Evolutionary conservation across 1,140 invertebrate species (phyloP), one percentile per base, ranked within the genome.

Genomic region (Mycetomoellerius zeteki): DNA sequence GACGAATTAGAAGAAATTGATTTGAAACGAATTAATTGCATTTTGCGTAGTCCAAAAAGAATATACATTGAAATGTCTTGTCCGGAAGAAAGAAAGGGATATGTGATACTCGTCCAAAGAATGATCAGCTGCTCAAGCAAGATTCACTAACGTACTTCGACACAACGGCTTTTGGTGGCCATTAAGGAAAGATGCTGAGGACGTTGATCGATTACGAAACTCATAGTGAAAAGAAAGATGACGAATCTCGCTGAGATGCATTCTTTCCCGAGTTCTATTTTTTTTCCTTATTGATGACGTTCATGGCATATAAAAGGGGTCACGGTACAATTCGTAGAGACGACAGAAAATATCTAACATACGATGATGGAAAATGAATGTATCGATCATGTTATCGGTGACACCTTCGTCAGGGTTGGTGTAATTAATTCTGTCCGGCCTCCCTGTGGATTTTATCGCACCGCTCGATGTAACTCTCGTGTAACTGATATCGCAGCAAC

Each of bases 351-450:
- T 19, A 5, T 2, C 14, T 30, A 43, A 14, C 37, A 64, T 24
- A 52, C 24, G 21, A 78, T 21, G 19, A 80, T 80, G 60, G 50
- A 67, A 27, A 67, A 78, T 65, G 37, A 47, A 80, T 33, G 24
- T 67, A 80, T 80, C 76, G 43, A 80, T 80, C 60, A 50, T 80
- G 37, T 67, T 43, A 80, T n/a, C 60, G 60, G 43, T 80, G 37
- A 80, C 43, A 80, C 47, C 50, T 80, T 80, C 58, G 37, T 64
- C 12, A 27, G n/a, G 65, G 19, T 37, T 43, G 43, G 19, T 62
- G 19, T 80, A 80, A 80, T 80, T 80, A 80, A 64, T 67, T 78
- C 37, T 19, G 60, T 27, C 58, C 24, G 21, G 6, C 12, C 37
- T 64, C 24, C 27, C 43, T 33, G 27, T 33, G 24, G 27, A 80